Conservation (phyloP, 2,888 invertebrate species). For the Zygothrica quintamaculata region DNA sequence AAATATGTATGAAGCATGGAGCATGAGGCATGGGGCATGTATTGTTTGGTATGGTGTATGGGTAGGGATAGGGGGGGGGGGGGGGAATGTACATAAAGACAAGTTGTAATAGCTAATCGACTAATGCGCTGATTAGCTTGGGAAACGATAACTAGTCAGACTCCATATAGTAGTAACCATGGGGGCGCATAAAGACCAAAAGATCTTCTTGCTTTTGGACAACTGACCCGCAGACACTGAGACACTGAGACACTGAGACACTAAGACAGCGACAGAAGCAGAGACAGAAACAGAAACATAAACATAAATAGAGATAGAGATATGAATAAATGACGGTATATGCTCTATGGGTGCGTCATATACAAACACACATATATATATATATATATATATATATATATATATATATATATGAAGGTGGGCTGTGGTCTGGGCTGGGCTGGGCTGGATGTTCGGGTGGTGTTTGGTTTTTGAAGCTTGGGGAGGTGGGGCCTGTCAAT, state of each 20-base stretch:
- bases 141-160: constrained; percentile 24
- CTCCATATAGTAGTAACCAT: constrained; percentile 28
- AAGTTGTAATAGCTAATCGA: constrained; percentile 44
- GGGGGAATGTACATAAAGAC: not conserved
- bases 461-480: not conserved
- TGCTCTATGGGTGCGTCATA: constrained; percentile 8
- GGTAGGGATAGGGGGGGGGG: not conserved
- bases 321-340: not conserved
- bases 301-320: no score
- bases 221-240: constrained; percentile 29
- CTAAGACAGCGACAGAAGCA: no score
- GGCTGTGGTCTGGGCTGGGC: not conserved
- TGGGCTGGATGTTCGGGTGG: not conserved
- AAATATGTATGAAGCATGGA: constrained; percentile 4
- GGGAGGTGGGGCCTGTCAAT: constrained; percentile 48
- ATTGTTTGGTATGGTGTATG: no score
- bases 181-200: constrained; percentile 12
- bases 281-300: no score
- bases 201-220: constrained; percentile 21
- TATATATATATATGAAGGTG: not conserved
- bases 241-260: constrained; percentile 1
- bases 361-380: no score
- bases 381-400: no score
- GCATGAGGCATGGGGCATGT: not conserved
- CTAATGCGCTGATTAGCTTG: constrained; percentile 53